Percentiles rank a stretch among this genome's conserved stretches.
Evolutionary conservation across 2,113 vertebrate species (phyloP).

Genomic region (Piprites chloris): DNA sequence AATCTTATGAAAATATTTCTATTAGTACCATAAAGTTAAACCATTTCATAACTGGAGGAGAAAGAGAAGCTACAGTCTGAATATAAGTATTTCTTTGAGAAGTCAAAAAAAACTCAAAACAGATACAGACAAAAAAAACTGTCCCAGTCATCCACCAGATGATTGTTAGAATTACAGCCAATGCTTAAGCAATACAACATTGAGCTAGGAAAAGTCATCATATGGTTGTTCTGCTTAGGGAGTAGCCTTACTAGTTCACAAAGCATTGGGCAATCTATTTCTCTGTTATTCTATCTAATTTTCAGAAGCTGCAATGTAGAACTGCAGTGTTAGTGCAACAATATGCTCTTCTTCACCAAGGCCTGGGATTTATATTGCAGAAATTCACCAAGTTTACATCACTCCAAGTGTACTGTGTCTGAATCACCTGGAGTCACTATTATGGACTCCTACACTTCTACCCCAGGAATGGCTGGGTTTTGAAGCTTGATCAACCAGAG

Average conservation of each 20-base stretch:
- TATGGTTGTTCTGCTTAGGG: conserved; percentile 19
- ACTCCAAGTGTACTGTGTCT: neutral
- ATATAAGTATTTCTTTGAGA: conserved; percentile 20
- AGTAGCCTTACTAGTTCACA: conserved; percentile 23
- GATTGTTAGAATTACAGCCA: conserved; percentile 31
- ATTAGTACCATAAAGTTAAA: conserved; percentile 9
- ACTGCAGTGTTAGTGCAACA: conserved; percentile 14
- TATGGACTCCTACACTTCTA: neutral
- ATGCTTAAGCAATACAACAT: conserved; percentile 30
- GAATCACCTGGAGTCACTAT: neutral
- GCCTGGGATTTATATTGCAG: neutral
- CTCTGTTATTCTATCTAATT: neutral
- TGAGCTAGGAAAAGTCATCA: neutral
- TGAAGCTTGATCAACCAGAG: conserved; percentile 43
- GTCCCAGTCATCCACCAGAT: neutral
- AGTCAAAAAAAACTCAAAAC: neutral
- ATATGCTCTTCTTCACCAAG: conserved; percentile 22
- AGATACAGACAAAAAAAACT: neutral
- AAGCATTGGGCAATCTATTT: neutral
- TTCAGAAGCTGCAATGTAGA: conserved; percentile 48
- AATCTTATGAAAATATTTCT: conserved; percentile 3
- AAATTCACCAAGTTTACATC: conserved; percentile 1
- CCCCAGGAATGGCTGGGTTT: conserved; percentile 4
- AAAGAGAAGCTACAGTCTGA: conserved; percentile 8
- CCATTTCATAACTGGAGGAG: conserved; percentile 2